These are phyloP conservation scores for Sebastes diaconus DNA, from an alignment of 2,797 vertebrate genomes.

Conservation along the genomic window DNA sequence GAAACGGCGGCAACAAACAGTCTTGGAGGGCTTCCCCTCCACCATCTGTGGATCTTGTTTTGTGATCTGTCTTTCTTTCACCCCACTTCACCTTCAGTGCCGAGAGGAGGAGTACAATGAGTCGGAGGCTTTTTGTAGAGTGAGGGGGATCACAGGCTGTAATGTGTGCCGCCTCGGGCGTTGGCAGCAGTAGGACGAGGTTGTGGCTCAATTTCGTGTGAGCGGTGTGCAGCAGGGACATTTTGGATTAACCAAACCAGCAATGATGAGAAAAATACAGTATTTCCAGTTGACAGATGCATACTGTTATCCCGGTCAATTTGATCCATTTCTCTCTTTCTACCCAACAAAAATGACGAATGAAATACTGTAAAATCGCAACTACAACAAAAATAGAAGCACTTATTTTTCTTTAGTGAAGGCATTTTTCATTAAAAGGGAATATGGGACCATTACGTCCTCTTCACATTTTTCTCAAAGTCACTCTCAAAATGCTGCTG, in stretches of 20 bases:
- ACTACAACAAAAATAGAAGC: background rate
- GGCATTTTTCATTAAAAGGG: background rate
- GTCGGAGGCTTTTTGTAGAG: slow-evolving; percentile 40
- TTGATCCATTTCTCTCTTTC: background rate
- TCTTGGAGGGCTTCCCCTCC: slow-evolving; percentile 15
- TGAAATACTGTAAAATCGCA: background rate
- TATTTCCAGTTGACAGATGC: background rate
- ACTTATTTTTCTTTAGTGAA: background rate
- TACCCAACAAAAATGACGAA: background rate
- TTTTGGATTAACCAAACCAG: slow-evolving; percentile 21
- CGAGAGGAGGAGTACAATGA: slow-evolving; percentile 41
- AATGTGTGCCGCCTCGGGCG: slow-evolving; percentile 42
- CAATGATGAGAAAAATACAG: background rate
- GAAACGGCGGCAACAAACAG: slow-evolving; percentile 55
- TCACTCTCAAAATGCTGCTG: slow-evolving; percentile 36
- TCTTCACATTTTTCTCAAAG: slow-evolving; percentile 43
- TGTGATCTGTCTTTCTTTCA: slow-evolving; percentile 53
- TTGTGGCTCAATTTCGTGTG: slow-evolving; percentile 38
- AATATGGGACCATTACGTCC: slow-evolving; percentile 3
- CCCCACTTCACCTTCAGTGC: slow-evolving; percentile 43
- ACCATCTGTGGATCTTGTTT: slow-evolving; percentile 48
- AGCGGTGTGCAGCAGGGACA: slow-evolving; percentile 15
- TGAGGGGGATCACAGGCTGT: slow-evolving; percentile 40
- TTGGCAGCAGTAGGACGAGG: slow-evolving; percentile 32
- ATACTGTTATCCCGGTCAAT: background rate